These are phyloP conservation scores for Elymnias hypermnestra DNA, from an alignment of 1,140 invertebrate genomes.

Conservation along the genomic window DNA sequence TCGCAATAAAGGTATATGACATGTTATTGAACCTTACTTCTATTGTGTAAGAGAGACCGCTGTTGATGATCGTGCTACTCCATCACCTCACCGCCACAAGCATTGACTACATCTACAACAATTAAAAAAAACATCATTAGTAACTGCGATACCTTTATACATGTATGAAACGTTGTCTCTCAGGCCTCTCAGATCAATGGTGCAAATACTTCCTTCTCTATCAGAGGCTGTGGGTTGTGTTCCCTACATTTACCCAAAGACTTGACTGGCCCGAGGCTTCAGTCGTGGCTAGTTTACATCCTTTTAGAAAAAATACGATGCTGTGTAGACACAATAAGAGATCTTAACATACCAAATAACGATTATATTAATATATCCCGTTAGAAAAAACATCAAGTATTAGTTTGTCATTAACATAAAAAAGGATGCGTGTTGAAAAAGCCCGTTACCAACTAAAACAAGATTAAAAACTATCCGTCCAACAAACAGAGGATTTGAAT, in stretches of 20 bases:
- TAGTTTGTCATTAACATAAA: slow-evolving; percentile 6
- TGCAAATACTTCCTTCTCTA: no score
- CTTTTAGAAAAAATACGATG: no score
- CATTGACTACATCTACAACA: slow-evolving; percentile 88
- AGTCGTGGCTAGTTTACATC: no score
- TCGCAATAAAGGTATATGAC: slow-evolving; percentile 1
- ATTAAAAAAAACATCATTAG: slow-evolving; percentile 72
- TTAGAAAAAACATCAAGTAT: slow-evolving; percentile 24
- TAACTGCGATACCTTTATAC: slow-evolving; percentile 24
- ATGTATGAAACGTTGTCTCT: no score
- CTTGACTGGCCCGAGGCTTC: no score
- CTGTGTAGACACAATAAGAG: no score
- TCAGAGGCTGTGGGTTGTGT: no score
- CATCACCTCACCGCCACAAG: slow-evolving; percentile 83
- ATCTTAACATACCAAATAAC: no score
- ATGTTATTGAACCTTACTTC: slow-evolving; percentile 63
- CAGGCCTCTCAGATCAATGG: no score
- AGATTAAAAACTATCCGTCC: slow-evolving; percentile 34
- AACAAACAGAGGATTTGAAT: slow-evolving; percentile 16
- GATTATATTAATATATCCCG: slow-evolving; percentile 24
- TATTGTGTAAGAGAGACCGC: slow-evolving; percentile 76
- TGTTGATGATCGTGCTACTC: slow-evolving; percentile 74
- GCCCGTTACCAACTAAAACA: slow-evolving; percentile 35
- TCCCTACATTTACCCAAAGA: no score
- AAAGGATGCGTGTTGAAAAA: slow-evolving; percentile 18